Conservation (phyloP, 2,888 invertebrate species). For the Peribatodes rhomboidaria region DNA sequence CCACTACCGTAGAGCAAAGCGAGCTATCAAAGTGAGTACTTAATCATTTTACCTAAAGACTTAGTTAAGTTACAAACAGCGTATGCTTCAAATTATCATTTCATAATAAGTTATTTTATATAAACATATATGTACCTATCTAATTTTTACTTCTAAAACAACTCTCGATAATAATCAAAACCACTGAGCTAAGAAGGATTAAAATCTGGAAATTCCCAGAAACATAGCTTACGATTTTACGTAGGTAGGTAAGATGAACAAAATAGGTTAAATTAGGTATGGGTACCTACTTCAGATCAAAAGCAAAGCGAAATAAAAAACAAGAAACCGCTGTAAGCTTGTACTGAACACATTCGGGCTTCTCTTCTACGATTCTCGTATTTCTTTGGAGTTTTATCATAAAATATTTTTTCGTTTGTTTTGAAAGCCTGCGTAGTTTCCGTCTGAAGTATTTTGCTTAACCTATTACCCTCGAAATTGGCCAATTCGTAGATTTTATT, state of each 20-base stretch:
- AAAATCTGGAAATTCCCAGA: no score
- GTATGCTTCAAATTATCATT: no score
- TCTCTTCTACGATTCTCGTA: neutral
- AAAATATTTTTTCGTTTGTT: neutral
- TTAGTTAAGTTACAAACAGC: no score
- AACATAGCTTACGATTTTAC: no score
- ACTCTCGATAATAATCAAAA: no score
- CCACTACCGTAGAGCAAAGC: conserved; percentile 59
- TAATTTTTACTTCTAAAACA: no score
- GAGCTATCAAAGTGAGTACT: conserved; percentile 69
- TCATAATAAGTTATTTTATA: no score
- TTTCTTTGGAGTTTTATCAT: conserved; percentile 2
- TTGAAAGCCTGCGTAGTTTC: neutral
- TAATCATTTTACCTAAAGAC: neutral
- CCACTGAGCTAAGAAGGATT: no score
- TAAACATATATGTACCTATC: no score
- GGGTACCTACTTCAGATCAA: neutral
- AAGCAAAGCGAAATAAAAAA: neutral
- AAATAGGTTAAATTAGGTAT: no score
- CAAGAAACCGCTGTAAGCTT: neutral
- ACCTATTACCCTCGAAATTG: no score
- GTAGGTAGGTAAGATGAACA: no score
- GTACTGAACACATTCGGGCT: neutral
- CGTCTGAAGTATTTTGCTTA: neutral
- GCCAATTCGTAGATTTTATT: neutral